Conservation (phyloP, 2,797 vertebrate genomes). For the Hafferia zeledoni region DNA sequence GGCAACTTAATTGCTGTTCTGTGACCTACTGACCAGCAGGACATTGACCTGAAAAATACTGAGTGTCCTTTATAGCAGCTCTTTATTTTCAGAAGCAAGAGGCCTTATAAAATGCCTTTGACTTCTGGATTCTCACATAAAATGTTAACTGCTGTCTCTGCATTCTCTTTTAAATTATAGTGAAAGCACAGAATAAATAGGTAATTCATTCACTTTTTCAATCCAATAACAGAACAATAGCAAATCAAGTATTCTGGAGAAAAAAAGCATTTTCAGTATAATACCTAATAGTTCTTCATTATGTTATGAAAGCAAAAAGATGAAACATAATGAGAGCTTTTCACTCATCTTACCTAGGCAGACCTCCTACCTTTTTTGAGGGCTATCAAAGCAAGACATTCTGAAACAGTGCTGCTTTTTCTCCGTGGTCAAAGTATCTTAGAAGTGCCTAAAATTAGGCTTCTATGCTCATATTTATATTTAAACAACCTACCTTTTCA, state of each 20-base stretch:
- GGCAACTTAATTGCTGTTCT: slow-evolving; percentile 61
- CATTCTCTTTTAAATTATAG: slow-evolving; percentile 58
- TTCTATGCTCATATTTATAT: slow-evolving; percentile 50
- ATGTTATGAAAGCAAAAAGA: slow-evolving; percentile 57
- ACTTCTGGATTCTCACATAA: slow-evolving; percentile 52
- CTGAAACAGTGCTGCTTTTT: slow-evolving; percentile 50
- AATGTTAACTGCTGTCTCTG: slow-evolving; percentile 49
- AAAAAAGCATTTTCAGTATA: slow-evolving; percentile 45
- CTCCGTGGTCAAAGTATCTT: slow-evolving; percentile 37
- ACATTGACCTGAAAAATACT: slow-evolving; percentile 56
- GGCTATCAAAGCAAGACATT: slow-evolving; percentile 48
- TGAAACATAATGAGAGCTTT: slow-evolving; percentile 61
- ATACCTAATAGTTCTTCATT: slow-evolving; percentile 55
- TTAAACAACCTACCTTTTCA: slow-evolving; percentile 50
- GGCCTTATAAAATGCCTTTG: slow-evolving; percentile 54
- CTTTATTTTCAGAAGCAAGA: slow-evolving; percentile 52
- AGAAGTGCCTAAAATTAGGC: slow-evolving; percentile 45
- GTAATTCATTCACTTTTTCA: slow-evolving; percentile 41
- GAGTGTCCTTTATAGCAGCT: slow-evolving; percentile 26
- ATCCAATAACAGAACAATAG: slow-evolving; percentile 48
- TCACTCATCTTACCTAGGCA: slow-evolving; percentile 44
- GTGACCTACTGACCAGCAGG: slow-evolving; percentile 65
- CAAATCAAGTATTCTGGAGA: slow-evolving; percentile 36
- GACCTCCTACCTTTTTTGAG: slow-evolving; percentile 65
- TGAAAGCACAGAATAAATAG: slow-evolving; percentile 58